Evolutionary conservation across 2,113 vertebrate genomes (phyloP), one percentile per base, ranked within the genome.

Genomic region (Brachirus orientalis): DNA sequence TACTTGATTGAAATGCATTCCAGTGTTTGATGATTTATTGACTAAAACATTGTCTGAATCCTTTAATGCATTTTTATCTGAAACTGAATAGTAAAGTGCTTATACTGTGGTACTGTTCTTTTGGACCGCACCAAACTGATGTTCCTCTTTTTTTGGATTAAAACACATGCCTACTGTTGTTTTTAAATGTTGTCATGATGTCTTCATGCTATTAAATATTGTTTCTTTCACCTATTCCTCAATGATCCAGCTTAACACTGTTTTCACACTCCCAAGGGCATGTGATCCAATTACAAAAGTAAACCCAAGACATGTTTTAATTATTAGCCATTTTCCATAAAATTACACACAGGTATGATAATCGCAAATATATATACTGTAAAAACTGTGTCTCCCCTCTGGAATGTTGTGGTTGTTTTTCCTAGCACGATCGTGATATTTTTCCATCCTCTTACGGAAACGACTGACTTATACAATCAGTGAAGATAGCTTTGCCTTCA

Each of bases 361-460:
- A 88, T 77, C 69, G 69, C 43, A 75, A 88, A 75, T 75, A 51
- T 59, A 38, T 69, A 46, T 69, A 51, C 63, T 20, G 41, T 36
- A 54, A 13, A 58, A 75, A 51, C 44, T 35, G 3, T 36, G 52
- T 17, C 63, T 28, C 65, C 48, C 65, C 58, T 43, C 11, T 64
- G 86, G 80, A 85, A 89, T 77, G 84, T 52, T n/a, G 8, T 28
- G 77, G 60, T 81, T 88, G 82, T 80, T 90, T 84, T 83, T 69
- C 51, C 54, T 56, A 53, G 64, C n/a, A 12, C 7, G 62, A 53
- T 50, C n/a, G 28, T 69, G 71, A 77, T 70, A 69, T 84, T 85
- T 84, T 88, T 83, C 82, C 85, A 82, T 61, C 75, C 68, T 69
- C 33, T 61, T 45, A 51, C 59, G 71, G 73, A 87, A 87, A 88